A percentile compares a stretch with the other conserved stretches of the same genome.
These are phyloP conservation scores for Cephus nigrinus DNA, from an alignment of 2,888 invertebrate species.

Conservation along the genomic window DNA sequence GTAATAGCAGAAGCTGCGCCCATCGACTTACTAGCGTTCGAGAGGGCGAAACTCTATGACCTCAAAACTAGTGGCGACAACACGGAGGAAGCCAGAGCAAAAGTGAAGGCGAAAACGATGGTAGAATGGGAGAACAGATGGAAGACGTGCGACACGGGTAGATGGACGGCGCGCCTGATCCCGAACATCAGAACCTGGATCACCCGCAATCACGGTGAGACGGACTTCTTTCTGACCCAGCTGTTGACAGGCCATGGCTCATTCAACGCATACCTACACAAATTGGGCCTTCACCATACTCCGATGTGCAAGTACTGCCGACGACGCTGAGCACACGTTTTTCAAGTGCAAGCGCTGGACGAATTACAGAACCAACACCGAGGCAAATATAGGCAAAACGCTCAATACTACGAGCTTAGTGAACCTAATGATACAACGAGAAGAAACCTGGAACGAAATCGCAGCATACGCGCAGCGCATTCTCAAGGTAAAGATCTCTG, in stretches of 20 bases:
- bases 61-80: not conserved
- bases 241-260: constrained; percentile 7
- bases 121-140: not conserved
- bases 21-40: constrained; percentile 30
- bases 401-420: too few relatives aligned
- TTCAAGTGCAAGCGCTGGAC: too few relatives aligned
- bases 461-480: too few relatives aligned
- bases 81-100: not conserved
- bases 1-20: constrained; percentile 32
- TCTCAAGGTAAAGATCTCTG: too few relatives aligned
- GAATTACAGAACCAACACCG: too few relatives aligned
- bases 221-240: constrained; percentile 4
- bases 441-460: too few relatives aligned
- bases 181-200: not conserved
- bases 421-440: too few relatives aligned
- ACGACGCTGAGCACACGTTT: too few relatives aligned
- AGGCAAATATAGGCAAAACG: too few relatives aligned
- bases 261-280: constrained; percentile 5
- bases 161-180: constrained; percentile 2
- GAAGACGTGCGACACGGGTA: not conserved
- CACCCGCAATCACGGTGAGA: constrained; percentile 1
- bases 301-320: too few relatives aligned
- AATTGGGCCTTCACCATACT: too few relatives aligned
- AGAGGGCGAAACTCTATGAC: constrained; percentile 18
- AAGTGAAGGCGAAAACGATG: not conserved